phyloP scores from a whole-genome alignment of 2,888 invertebrate genomes.

The Metopia argyrocephala region DNA sequence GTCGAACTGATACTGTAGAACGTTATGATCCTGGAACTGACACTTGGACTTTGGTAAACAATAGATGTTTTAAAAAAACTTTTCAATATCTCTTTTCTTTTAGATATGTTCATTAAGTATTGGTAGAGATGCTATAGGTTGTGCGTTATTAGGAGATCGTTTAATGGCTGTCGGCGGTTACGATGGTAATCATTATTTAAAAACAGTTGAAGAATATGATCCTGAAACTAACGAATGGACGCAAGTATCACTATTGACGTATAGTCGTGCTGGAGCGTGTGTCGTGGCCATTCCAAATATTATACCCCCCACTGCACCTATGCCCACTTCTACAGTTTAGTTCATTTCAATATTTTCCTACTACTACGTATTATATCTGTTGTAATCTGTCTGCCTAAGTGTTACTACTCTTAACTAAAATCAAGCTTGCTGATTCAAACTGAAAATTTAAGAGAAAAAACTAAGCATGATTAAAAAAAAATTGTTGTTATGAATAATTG shows the following conservation, averaged over 20 bases:
- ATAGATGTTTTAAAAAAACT: conserved; percentile 20
- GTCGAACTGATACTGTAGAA: conserved; percentile 93
- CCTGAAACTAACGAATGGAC: conserved; percentile 89
- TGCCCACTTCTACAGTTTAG: conserved; percentile 78
- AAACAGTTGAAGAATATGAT: conserved; percentile 93
- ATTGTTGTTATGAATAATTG: conserved; percentile 21
- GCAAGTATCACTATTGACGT: conserved; percentile 87
- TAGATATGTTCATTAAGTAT: conserved; percentile 87
- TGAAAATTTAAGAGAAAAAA: conserved; percentile 13
- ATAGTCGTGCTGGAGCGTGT: conserved; percentile 93
- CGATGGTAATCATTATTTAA: conserved; percentile 92
- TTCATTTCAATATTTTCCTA: conserved; percentile 67
- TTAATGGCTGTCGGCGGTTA: conserved; percentile 92
- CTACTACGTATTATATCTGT: conserved; percentile 54
- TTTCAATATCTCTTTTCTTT: background rate
- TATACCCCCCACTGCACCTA: conserved; percentile 75
- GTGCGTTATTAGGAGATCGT: conserved; percentile 88
- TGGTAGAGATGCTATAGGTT: conserved; percentile 93
- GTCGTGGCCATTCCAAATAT: conserved; percentile 84
- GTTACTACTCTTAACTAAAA: conserved; percentile 54
- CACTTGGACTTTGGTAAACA: conserved; percentile 87
- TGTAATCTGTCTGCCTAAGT: conserved; percentile 56
- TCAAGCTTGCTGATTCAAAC: conserved; percentile 41
- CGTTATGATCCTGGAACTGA: conserved; percentile 89
- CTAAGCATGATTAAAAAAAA: conserved; percentile 44